A percentile compares a stretch with the other conserved stretches of the same genome.
Conservation (phyloP, 2,888 invertebrate species). For the Cantharis rufa region DNA sequence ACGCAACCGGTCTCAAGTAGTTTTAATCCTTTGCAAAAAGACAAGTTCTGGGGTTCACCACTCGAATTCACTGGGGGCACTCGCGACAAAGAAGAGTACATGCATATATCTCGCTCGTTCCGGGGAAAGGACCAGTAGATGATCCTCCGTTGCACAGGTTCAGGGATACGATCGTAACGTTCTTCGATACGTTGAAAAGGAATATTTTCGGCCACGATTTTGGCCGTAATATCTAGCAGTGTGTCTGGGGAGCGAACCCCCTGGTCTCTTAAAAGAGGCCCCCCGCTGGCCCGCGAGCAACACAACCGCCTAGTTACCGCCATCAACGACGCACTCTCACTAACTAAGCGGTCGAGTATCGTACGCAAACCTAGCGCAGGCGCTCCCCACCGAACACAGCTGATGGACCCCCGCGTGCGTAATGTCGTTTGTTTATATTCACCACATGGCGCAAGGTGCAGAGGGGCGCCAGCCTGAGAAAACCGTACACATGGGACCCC, state of each 20-base stretch:
- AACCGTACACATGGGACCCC: constrained; percentile 34
- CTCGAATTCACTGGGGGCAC: constrained; percentile 57
- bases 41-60: constrained; percentile 78
- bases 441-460: constrained; percentile 58
- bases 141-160: constrained; percentile 84
- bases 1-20: constrained; percentile 82
- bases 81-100: constrained; percentile 80
- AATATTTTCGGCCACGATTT: constrained; percentile 81
- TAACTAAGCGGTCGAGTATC: constrained; percentile 45
- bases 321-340: constrained; percentile 54
- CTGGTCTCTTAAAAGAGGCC: constrained; percentile 47
- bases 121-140: constrained; percentile 89
- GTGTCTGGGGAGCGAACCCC: constrained; percentile 66
- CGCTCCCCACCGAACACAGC: constrained; percentile 45
- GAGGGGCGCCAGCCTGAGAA: constrained; percentile 45
- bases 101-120: constrained; percentile 85
- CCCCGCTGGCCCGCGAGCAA: constrained; percentile 56
- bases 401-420: constrained; percentile 57
- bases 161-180: constrained; percentile 84
- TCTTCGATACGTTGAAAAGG: constrained; percentile 87
- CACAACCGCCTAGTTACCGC: constrained; percentile 58
- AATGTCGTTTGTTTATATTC: constrained; percentile 60
- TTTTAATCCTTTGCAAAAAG: constrained; percentile 85
- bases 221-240: constrained; percentile 80
- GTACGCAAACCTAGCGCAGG: constrained; percentile 32